Percentiles rank a stretch among this genome's conserved stretches.
phyloP scores from a whole-genome alignment of 2,113 vertebrate genomes.

The Antigone vipio region DNA sequence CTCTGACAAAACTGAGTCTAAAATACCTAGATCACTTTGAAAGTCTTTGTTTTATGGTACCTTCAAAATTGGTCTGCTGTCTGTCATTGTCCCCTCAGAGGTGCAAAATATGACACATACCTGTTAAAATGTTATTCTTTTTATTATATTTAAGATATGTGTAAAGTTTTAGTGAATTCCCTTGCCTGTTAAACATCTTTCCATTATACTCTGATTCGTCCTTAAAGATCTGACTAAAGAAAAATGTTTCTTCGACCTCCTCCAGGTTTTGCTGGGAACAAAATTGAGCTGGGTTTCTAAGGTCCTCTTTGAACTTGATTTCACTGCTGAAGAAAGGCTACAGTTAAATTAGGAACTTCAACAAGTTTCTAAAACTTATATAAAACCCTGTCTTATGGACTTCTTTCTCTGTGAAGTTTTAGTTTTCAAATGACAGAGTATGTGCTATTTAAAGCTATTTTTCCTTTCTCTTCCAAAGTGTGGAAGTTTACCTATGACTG shows the following conservation, averaged over 20 bases:
- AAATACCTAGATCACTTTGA: background rate
- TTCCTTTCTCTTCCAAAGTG: background rate
- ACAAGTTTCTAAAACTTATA: conserved; percentile 48
- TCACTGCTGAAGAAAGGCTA: conserved; percentile 33
- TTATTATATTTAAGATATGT: background rate
- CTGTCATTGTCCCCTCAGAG: background rate
- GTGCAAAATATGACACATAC: background rate
- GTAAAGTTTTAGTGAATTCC: background rate
- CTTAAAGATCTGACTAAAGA: conserved; percentile 43
- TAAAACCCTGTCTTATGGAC: background rate
- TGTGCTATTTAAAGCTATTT: background rate
- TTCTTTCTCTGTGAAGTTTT: background rate
- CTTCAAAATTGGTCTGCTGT: background rate
- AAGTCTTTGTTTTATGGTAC: background rate
- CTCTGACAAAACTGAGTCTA: background rate
- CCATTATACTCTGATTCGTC: background rate
- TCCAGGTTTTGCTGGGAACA: conserved; percentile 44
- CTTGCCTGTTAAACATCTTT: conserved; percentile 6
- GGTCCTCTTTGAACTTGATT: conserved; percentile 55
- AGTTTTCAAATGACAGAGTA: background rate
- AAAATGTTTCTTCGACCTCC: conserved; percentile 47
- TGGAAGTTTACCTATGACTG: background rate
- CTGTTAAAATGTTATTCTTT: background rate
- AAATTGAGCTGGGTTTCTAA: conserved; percentile 45
- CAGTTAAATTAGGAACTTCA: conserved; percentile 43